Percentiles rank a stretch among this genome's conserved stretches.
These are phyloP conservation scores for Drosophila fungiperda DNA, from an alignment of 2,888 invertebrate species.

Conservation along the genomic window DNA sequence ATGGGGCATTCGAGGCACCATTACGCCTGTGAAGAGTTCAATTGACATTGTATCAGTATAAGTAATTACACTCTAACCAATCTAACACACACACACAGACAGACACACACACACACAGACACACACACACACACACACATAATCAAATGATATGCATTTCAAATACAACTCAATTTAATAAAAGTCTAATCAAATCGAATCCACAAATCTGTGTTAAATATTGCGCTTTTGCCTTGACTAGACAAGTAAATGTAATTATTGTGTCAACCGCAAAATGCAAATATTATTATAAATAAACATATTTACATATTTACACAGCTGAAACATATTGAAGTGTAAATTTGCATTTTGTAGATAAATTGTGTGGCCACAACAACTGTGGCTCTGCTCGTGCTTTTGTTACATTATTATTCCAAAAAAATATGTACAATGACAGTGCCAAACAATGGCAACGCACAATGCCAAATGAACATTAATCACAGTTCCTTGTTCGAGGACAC, in stretches of 20 bases:
- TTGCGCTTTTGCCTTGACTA: constrained; percentile 45
- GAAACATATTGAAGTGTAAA: constrained; percentile 48
- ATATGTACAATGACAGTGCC: constrained; percentile 63
- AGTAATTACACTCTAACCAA: not conserved
- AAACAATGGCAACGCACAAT: constrained; percentile 64
- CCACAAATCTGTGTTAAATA: constrained; percentile 45
- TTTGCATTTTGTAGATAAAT: constrained; percentile 44
- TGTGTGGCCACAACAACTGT: constrained; percentile 7
- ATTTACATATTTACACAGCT: constrained; percentile 31
- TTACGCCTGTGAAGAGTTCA: constrained; percentile 87
- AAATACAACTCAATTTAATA: constrained; percentile 31
- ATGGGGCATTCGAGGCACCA: constrained; percentile 87
- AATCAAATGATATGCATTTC: constrained; percentile 19
- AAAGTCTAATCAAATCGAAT: constrained; percentile 17
- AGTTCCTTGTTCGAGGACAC: constrained; percentile 35
- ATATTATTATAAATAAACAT: constrained; percentile 32
- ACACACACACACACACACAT: constrained; percentile 1
- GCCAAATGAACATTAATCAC: constrained; percentile 59
- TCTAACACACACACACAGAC: no score
- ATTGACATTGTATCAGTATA: constrained; percentile 29
- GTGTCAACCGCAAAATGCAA: constrained; percentile 52
- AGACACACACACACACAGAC: not conserved
- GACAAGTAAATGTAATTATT: constrained; percentile 53
- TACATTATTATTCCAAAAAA: constrained; percentile 34
- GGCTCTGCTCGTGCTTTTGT: constrained; percentile 24